Percentiles rank a stretch among this genome's conserved stretches.
Conservation (phyloP, 2,113 vertebrate species). For the Addax nasomaculatus region DNA sequence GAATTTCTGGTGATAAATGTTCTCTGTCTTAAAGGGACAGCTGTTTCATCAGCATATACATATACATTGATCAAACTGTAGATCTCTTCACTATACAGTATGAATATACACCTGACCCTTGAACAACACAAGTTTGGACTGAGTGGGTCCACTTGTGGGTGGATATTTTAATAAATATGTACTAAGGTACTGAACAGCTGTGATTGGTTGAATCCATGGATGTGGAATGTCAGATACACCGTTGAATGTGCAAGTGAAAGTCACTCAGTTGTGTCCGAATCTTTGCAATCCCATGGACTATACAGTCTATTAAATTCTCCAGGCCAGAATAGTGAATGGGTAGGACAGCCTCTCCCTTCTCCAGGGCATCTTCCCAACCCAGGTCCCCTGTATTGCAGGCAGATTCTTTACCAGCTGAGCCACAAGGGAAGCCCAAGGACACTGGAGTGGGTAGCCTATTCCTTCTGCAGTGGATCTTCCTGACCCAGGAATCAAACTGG, state of each 20-base stretch:
- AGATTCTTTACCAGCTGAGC: neutral
- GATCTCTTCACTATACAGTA: neutral
- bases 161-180: neutral
- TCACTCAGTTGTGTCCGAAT: neutral
- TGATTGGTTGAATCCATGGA: neutral
- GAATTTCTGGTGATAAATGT: neutral
- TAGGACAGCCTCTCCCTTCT: neutral
- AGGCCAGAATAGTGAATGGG: neutral
- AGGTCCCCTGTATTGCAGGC: fast-evolving
- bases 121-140: neutral
- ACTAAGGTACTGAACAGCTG: no score
- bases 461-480: neutral
- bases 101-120: neutral
- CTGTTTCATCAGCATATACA: neutral
- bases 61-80: neutral
- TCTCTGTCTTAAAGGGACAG: neutral
- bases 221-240: neutral
- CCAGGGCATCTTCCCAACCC: neutral
- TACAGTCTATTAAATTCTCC: neutral
- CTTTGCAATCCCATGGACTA: neutral
- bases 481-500: neutral
- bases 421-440: neutral
- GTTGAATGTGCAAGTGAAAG: neutral
- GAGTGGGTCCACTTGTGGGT: neutral
- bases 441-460: neutral